Evolutionary conservation across 2,797 vertebrate species (phyloP), one percentile per base, ranked within the genome.

Genomic region (Chloroceryle amazona): DNA sequence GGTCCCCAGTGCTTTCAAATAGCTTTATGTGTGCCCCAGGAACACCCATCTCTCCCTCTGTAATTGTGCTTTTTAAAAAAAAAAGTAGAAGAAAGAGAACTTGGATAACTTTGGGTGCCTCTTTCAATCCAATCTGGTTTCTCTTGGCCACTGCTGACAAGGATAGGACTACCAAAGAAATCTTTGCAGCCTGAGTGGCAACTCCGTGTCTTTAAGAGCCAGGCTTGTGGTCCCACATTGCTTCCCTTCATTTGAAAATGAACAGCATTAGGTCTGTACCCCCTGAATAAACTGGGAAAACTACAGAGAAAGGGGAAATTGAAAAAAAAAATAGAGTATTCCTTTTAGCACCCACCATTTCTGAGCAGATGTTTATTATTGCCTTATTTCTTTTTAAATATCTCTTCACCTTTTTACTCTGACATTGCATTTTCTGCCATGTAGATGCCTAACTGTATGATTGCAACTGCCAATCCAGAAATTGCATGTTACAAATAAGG

Each of bases 1-100:
- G 47, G 63, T 33, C 6, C 72, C 90, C 44, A 23, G 39, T 74
- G 93, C 87, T 91, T 93, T 81, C 72, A 78, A 83, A 83, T 31
- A 71, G 95, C 87, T 93, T 89, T 96, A 63, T 86, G 16, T 55
- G n/a, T 78, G 87, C 72, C 46, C 37, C 81, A 73, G 67, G 78
- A 96, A 85, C 74, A 93, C 61, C 81, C 86, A 29, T 54, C 42
- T 92, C 31, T 81, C 60, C 28, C 19, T 65, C 65, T 39, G 11
- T 90, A 90, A 93, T 42, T 81, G 57, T 71, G n/a, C 11, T 46
- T 60, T 51, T 19, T 13, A 60, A 54, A 52, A 22, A 54, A 72
- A 29, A n/a, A 20, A 20, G 44, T 11, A 68, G 17, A 78, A 62
- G 35, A 57, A 91, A 89, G 25, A 66, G 42, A 37, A 6, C 21